Percentiles rank a stretch among this genome's conserved stretches.
These are phyloP conservation scores for Sisyra terminalis DNA, from an alignment of 2,888 invertebrate species.

Conservation along the genomic window DNA sequence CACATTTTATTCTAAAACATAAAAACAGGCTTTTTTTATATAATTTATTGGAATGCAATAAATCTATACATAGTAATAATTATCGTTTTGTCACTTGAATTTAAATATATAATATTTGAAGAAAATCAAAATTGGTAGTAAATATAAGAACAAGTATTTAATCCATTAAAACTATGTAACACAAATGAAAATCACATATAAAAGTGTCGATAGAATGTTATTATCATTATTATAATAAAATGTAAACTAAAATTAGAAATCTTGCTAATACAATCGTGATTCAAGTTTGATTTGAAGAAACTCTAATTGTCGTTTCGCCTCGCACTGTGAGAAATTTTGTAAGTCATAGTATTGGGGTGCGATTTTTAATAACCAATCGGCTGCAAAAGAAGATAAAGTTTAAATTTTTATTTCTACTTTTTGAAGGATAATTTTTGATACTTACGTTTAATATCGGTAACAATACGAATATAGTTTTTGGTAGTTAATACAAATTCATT, in stretches of 20 bases:
- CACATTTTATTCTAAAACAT: too few relatives aligned
- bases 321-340: slow-evolving; percentile 94
- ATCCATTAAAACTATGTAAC: background rate
- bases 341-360: slow-evolving; percentile 98
- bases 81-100: too few relatives aligned
- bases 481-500: slow-evolving; percentile 99
- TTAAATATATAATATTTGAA: background rate
- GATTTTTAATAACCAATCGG: slow-evolving; percentile 86
- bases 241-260: slow-evolving; percentile 44
- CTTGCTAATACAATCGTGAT: slow-evolving; percentile 75
- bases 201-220: background rate
- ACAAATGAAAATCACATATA: background rate
- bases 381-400: too few relatives aligned
- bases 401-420: too few relatives aligned
- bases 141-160: too few relatives aligned
- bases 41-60: too few relatives aligned
- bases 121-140: too few relatives aligned
- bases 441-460: slow-evolving; percentile 97
- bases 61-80: too few relatives aligned
- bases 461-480: slow-evolving; percentile 98
- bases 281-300: slow-evolving; percentile 73
- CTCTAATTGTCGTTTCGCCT: slow-evolving; percentile 86
- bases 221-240: too few relatives aligned
- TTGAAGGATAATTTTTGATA: too few relatives aligned
- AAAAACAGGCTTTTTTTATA: too few relatives aligned